Conservation (phyloP, 2,113 vertebrate species). For the Anoura caudifer region DNA sequence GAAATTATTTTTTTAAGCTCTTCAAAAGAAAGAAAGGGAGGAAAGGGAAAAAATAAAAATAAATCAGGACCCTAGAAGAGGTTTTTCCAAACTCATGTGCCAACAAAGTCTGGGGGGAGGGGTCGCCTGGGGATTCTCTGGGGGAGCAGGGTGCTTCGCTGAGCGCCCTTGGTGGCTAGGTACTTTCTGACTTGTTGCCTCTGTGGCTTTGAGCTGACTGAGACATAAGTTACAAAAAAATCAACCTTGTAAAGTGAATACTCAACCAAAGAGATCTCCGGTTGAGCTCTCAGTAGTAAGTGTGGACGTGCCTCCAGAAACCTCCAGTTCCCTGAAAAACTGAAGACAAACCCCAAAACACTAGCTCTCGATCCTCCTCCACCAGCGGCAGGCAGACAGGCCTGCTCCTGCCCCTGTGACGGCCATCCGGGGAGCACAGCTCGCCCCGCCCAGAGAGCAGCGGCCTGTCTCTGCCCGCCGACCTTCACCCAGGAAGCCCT, state of each 20-base stretch:
- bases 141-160: rapidly evolving
- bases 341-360: neutral
- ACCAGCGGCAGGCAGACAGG: rapidly evolving
- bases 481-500: too few species aligned
- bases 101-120: neutral
- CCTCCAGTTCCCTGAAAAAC: neutral
- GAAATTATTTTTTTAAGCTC: constrained; percentile 41
- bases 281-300: neutral
- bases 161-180: rapidly evolving
- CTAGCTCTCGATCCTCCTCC: neutral
- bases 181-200: neutral
- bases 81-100: neutral
- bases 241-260: neutral
- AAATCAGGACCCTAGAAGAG: neutral
- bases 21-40: neutral
- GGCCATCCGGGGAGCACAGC: too few species aligned
- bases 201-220: neutral
- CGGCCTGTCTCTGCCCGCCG: neutral
- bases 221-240: neutral
- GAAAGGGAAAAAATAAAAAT: neutral
- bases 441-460: rapidly evolving
- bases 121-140: too few species aligned
- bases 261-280: neutral
- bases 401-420: too few species aligned
- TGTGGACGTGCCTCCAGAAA: neutral